A percentile compares a stretch with the other conserved stretches of the same genome.
phyloP scores from a whole-genome alignment of 2,888 invertebrate species.

The Mesoligia furuncula region DNA sequence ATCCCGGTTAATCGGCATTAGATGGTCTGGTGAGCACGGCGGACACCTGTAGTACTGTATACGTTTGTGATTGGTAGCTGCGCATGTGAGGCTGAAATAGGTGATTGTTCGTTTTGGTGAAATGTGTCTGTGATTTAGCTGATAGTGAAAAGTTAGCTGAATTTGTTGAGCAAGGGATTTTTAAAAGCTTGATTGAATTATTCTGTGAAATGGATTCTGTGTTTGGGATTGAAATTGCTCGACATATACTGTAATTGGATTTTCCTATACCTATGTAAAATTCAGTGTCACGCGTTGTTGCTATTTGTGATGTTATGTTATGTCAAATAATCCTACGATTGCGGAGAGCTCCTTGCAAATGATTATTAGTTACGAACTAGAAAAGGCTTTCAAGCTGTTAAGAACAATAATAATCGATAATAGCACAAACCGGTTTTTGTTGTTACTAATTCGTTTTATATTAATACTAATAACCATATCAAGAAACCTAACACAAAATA shows the following conservation, averaged over 20 bases:
- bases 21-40: constrained; percentile 79
- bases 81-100: background rate
- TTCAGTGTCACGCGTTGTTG: background rate
- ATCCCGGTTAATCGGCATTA: constrained; percentile 80
- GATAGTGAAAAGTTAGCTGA: background rate
- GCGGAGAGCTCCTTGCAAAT: background rate
- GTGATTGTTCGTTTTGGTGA: constrained; percentile 15
- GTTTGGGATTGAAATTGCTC: background rate
- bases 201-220: background rate
- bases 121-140: constrained; percentile 2
- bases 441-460: constrained; percentile 11
- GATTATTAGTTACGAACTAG: background rate
- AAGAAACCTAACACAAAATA: constrained; percentile 27
- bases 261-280: background rate
- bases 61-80: constrained; percentile 24
- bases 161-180: background rate
- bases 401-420: background rate
- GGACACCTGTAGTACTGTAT: constrained; percentile 65
- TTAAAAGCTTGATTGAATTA: background rate
- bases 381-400: background rate
- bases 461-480: background rate
- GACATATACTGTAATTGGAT: background rate
- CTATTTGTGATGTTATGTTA: background rate
- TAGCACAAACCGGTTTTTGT: background rate
- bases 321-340: background rate